Evolutionary conservation across 2,888 invertebrate genomes (phyloP).

Genomic region (Apoda limacodes): DNA sequence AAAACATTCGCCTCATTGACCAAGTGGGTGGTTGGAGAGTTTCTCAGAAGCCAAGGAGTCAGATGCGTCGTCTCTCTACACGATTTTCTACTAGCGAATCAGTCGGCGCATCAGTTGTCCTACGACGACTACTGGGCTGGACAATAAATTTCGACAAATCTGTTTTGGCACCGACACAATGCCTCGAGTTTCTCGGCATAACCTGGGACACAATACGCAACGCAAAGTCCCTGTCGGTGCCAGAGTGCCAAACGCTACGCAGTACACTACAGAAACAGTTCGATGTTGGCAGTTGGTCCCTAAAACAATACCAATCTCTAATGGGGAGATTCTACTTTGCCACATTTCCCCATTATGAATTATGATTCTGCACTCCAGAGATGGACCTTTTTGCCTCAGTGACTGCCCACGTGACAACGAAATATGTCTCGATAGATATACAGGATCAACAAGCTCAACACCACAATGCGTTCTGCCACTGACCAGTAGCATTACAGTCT

Average conservation of each 20-base stretch:
- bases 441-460: too few species aligned
- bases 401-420: too few species aligned
- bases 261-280: slow-evolving; percentile 11
- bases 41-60: slow-evolving; percentile 16
- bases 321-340: slow-evolving; percentile 22
- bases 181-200: slow-evolving; percentile 20
- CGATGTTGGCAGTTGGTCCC: slow-evolving; percentile 14
- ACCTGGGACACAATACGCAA: slow-evolving; percentile 18
- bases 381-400: too few species aligned
- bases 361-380: too few species aligned
- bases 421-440: too few species aligned
- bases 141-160: slow-evolving; percentile 14
- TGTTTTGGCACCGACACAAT: too few species aligned
- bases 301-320: too few species aligned
- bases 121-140: slow-evolving; percentile 13
- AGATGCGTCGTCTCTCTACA: slow-evolving; percentile 24
- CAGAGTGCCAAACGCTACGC: slow-evolving; percentile 18
- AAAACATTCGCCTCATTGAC: too few species aligned
- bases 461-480: too few species aligned
- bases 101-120: background rate
- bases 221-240: too few species aligned
- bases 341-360: too few species aligned
- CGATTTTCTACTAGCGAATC: slow-evolving; percentile 20
- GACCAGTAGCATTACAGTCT: too few species aligned
- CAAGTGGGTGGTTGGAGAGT: slow-evolving; percentile 23